These are phyloP conservation scores for Chrysochloris asiatica DNA, from an alignment of 2,113 vertebrate genomes.

Conservation along the genomic window DNA sequence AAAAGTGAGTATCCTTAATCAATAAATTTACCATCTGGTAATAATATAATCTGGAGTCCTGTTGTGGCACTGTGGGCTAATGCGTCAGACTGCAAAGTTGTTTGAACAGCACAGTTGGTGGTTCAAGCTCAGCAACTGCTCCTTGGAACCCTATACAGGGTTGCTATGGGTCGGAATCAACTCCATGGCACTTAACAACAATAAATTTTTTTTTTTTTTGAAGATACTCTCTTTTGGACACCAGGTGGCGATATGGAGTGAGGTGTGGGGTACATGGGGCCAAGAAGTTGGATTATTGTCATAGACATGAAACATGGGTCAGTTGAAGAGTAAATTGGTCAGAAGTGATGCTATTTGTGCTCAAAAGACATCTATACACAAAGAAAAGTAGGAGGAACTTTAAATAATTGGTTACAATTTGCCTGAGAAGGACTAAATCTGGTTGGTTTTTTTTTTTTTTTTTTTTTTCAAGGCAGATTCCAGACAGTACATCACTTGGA, in stretches of 20 bases:
- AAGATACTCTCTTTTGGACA: constrained; percentile 65
- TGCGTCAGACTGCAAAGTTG: no score
- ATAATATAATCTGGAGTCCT: neutral
- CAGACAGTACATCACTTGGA: neutral
- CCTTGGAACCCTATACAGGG: no score
- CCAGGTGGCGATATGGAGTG: constrained; percentile 62
- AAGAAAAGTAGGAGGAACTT: neutral
- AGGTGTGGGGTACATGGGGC: constrained; percentile 28
- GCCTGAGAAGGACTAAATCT: neutral
- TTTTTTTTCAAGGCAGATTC: neutral
- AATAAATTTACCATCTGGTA: constrained; percentile 13
- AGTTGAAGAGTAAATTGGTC: neutral
- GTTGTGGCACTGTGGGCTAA: no score
- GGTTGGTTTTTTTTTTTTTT: neutral
- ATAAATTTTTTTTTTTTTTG: constrained; percentile 38
- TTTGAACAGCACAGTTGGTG: no score
- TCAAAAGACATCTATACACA: neutral
- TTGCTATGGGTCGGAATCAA: no score
- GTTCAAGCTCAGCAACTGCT: no score
- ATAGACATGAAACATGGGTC: neutral
- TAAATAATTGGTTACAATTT: constrained; percentile 28
- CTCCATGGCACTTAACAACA: no score
- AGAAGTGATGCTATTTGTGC: neutral
- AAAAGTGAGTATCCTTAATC: neutral
- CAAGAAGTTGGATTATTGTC: neutral